Evolutionary conservation across 2,797 vertebrate species (phyloP).

Genomic region (Anguilla megastoma): DNA sequence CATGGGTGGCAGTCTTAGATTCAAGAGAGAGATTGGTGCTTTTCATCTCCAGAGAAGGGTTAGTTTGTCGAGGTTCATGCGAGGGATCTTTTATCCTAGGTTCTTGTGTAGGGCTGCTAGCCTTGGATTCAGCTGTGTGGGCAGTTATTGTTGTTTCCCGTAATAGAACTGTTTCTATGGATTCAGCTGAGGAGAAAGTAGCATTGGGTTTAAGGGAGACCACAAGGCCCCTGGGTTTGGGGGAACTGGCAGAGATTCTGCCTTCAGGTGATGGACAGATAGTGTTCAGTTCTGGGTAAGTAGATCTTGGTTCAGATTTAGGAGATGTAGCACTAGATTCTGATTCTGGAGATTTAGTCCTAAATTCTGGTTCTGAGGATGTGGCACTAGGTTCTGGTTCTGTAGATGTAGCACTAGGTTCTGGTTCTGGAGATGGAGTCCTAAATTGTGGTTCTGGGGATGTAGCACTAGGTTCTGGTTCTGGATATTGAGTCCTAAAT

Average conservation of each 20-base stretch:
- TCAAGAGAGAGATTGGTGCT: slow-evolving; percentile 31
- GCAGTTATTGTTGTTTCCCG: slow-evolving; percentile 3
- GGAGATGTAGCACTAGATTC: slow-evolving; percentile 32
- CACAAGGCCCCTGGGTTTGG: slow-evolving; percentile 34
- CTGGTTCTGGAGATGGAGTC: slow-evolving; percentile 41
- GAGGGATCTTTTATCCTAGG: slow-evolving; percentile 45
- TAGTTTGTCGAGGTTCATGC: slow-evolving; percentile 32
- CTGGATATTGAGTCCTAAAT: background rate
- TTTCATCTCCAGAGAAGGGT: slow-evolving; percentile 33
- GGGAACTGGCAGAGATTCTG: background rate
- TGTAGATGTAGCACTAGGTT: slow-evolving; percentile 38
- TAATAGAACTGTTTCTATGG: slow-evolving; percentile 37
- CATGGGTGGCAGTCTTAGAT: slow-evolving; percentile 34
- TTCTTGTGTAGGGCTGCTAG: slow-evolving; percentile 24
- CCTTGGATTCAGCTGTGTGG: slow-evolving; percentile 36
- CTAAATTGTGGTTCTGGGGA: slow-evolving; percentile 57
- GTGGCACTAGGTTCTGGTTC: background rate
- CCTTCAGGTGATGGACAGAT: slow-evolving; percentile 38
- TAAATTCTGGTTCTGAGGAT: slow-evolving; percentile 23
- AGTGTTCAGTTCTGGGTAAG: background rate
- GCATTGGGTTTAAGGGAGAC: slow-evolving; percentile 29
- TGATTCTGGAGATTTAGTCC: slow-evolving; percentile 33
- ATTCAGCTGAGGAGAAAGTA: slow-evolving; percentile 38
- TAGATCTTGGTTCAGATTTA: background rate
- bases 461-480: slow-evolving; percentile 39